These are phyloP conservation scores for Cardiocondyla obscurior DNA, from an alignment of 1,140 invertebrate genomes.

Conservation along the genomic window DNA sequence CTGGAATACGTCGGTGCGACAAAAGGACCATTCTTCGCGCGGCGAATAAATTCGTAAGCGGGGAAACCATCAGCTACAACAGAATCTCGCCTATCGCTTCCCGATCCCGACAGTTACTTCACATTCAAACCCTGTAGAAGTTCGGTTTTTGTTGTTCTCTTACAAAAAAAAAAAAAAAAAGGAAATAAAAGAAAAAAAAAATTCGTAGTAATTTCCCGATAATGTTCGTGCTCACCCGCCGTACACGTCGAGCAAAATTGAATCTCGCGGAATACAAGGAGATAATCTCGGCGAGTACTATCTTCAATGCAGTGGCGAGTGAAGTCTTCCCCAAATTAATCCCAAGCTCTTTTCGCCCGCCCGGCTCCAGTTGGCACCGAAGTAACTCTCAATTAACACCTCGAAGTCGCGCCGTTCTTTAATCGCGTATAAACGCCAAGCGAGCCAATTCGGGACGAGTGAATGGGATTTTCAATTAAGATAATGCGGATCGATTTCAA, in stretches of 20 bases:
- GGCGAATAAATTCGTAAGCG: neutral
- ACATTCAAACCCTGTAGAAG: neutral
- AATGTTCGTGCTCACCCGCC: neutral
- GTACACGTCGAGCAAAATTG: neutral
- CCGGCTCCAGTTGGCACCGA: neutral
- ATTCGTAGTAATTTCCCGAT: neutral
- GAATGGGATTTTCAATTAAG: slow-evolving; percentile 21
- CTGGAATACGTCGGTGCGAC: slow-evolving; percentile 42
- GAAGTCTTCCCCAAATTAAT: neutral
- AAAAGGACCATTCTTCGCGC: slow-evolving; percentile 29
- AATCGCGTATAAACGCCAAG: slow-evolving; percentile 3
- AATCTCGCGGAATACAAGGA: neutral
- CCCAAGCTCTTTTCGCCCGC: neutral
- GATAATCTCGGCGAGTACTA: neutral
- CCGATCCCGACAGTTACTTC: neutral
- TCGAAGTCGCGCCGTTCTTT: neutral
- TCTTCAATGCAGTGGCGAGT: neutral
- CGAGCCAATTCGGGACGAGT: neutral
- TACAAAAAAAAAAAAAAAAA: no score
- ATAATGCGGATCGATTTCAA: neutral
- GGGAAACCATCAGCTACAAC: slow-evolving; percentile 30
- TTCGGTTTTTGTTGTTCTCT: no score
- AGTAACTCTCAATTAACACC: neutral
- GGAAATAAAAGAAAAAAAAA: no score
- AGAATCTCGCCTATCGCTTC: neutral